Conservation (phyloP, 2,888 invertebrate species). For the Stratiomys singularior region DNA sequence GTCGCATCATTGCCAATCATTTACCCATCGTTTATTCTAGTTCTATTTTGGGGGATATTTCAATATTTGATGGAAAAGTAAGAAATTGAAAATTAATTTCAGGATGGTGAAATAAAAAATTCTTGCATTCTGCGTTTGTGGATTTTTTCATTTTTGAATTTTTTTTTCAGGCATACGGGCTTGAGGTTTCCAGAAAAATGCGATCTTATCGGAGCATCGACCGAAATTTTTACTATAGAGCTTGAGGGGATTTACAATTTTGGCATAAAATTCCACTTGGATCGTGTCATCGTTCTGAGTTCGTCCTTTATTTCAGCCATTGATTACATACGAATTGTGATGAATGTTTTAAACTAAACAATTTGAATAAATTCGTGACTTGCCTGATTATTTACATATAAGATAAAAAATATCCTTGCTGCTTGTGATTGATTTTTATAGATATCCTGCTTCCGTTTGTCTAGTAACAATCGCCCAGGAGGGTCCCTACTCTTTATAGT, state of each 20-base stretch:
- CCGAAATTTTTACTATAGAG: slow-evolving; percentile 25
- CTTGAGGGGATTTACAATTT: slow-evolving; percentile 35
- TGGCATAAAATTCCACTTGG: slow-evolving; percentile 42
- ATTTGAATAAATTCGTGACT: too few relatives aligned
- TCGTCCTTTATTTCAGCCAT: slow-evolving; percentile 47
- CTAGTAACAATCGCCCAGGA: too few relatives aligned
- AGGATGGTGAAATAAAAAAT: too few relatives aligned
- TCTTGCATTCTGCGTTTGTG: too few relatives aligned
- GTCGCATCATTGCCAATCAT: slow-evolving; percentile 65
- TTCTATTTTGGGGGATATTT: slow-evolving; percentile 64
- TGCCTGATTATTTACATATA: too few relatives aligned
- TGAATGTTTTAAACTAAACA: slow-evolving; percentile 26
- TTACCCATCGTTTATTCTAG: slow-evolving; percentile 65
- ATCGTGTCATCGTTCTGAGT: slow-evolving; percentile 45
- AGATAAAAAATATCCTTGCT: too few relatives aligned
- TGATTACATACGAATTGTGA: slow-evolving; percentile 48
- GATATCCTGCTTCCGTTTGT: too few relatives aligned
- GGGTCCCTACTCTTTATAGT: too few relatives aligned
- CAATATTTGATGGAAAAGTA: slow-evolving; percentile 66
- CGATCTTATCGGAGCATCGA: slow-evolving; percentile 35
- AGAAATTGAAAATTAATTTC: too few relatives aligned
- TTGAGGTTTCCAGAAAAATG: slow-evolving; percentile 31
- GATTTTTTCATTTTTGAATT: too few relatives aligned
- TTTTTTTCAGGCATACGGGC: slow-evolving; percentile 35
- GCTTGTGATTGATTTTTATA: too few relatives aligned